A percentile compares a stretch with the other conserved stretches of the same genome.
phyloP scores from a whole-genome alignment of 2,888 invertebrate species.

The Andricus curvator region DNA sequence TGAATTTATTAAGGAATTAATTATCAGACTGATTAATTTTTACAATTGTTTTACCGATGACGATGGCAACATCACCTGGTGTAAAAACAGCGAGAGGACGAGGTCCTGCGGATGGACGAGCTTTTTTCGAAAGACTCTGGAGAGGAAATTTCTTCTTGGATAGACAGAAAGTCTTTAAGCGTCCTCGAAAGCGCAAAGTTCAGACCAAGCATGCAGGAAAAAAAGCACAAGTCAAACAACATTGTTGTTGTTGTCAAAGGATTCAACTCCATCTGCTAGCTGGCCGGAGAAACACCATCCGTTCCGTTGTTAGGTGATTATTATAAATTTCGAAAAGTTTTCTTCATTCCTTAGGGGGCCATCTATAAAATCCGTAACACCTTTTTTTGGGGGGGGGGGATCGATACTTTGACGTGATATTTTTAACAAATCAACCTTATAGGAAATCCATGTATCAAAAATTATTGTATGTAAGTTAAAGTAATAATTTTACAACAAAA shows the following conservation, averaged over 20 bases:
- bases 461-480: too few relatives aligned
- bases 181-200: conserved; percentile 70
- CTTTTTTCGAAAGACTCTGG: conserved; percentile 87
- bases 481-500: too few relatives aligned
- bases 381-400: too few relatives aligned
- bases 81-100: conserved; percentile 75
- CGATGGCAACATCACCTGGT: conserved; percentile 77
- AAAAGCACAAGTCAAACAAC: conserved; percentile 63
- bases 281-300: conserved; percentile 70
- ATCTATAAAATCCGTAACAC: too few relatives aligned
- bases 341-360: neutral
- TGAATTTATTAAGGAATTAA: neutral
- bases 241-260: conserved; percentile 74
- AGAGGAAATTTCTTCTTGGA: conserved; percentile 82
- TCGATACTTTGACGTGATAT: too few relatives aligned
- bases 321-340: neutral
- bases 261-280: conserved; percentile 74
- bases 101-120: conserved; percentile 81
- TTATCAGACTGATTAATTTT: neutral
- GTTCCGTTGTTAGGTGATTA: conserved; percentile 75
- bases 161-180: conserved; percentile 70
- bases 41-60: conserved; percentile 58
- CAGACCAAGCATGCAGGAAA: conserved; percentile 62
- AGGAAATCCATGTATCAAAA: too few relatives aligned
- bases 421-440: too few relatives aligned